A percentile compares a stretch with the other conserved stretches of the same genome.
Conservation (phyloP, 2,797 vertebrate species). For the Podarcis siculus region DNA sequence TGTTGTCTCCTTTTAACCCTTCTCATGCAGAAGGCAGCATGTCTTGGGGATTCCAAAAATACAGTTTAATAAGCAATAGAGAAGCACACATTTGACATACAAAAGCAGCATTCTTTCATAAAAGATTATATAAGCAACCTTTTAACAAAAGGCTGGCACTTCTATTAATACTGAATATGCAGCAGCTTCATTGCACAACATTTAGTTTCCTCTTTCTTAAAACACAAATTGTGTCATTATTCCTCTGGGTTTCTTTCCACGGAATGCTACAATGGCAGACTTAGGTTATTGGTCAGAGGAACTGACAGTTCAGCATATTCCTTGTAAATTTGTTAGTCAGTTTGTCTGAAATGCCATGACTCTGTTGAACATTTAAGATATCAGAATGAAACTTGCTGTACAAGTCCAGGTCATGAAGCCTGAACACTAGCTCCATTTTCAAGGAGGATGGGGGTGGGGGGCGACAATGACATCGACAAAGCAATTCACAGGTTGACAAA, state of each 20-base stretch:
- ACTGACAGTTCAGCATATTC: constrained; percentile 13
- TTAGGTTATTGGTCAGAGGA: neutral
- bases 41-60: constrained; percentile 18
- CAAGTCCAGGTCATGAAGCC: neutral
- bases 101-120: constrained; percentile 61
- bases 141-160: constrained; percentile 3
- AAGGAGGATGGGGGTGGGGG: neutral
- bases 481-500: neutral
- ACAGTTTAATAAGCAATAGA: neutral
- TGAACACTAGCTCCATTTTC: neutral
- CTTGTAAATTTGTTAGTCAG: constrained; percentile 3
- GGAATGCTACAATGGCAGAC: neutral
- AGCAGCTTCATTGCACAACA: neutral
- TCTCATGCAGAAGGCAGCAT: constrained; percentile 54
- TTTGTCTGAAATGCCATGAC: neutral
- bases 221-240: neutral
- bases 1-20: constrained; percentile 92
- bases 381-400: constrained; percentile 1
- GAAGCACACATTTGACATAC: constrained; percentile 15
- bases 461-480: neutral
- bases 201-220: neutral
- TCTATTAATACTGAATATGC: constrained; percentile 21
- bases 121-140: constrained; percentile 68
- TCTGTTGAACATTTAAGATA: neutral
- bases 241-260: neutral